Base-by-base conservation (phyloP, 2,888 invertebrate species). In the Strigamia maritima region DNA sequence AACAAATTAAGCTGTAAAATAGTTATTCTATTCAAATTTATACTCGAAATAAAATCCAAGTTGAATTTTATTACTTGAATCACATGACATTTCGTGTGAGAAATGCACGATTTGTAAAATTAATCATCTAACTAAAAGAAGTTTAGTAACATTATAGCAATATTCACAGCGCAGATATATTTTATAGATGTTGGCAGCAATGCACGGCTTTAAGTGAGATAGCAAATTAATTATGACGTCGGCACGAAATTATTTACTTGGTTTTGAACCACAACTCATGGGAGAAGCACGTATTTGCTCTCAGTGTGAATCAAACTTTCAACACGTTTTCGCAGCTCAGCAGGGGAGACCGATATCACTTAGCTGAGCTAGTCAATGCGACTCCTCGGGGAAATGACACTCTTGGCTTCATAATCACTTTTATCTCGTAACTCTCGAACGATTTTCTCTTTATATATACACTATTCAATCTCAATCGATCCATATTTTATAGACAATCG, bases 321-420 rank as follows among this genome's bases (percentile, higher is more conserved):
- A 60, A 60, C 60, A 60, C 60, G 60, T 60, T 60, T 60, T 60
- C 60, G 24, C 60, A 60, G 19, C 60, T 60, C 60, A 60, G 60
- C 60, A 60, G 60, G 60, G 60, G 60, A 60, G 60, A 60, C 60
- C 60, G 60, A 60, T 60, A 60, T 60, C 60, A 60, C 60, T 60
- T 60, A 60, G 60, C 60, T 60, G 22, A 24, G 12, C 60, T 60
- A 16, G 60, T 60, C 60, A 60, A 22, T 44, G 60, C 10, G 60
- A 60, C 22, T 60, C 60, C 60, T 60, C 2, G 19, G 60, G 60
- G 60, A 60, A 60, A 60, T 60, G 60, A 60, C 60, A 60, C 60
- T 60, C 60, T 60, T 60, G 60, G 60, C 60, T 60, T 60, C 60
- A 60, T 60, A 60, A 60, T 60, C 60, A 60, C 60, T 60, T 60